Base-by-base conservation (phyloP, 2,888 invertebrate genomes). In the Synergus japonicus region DNA sequence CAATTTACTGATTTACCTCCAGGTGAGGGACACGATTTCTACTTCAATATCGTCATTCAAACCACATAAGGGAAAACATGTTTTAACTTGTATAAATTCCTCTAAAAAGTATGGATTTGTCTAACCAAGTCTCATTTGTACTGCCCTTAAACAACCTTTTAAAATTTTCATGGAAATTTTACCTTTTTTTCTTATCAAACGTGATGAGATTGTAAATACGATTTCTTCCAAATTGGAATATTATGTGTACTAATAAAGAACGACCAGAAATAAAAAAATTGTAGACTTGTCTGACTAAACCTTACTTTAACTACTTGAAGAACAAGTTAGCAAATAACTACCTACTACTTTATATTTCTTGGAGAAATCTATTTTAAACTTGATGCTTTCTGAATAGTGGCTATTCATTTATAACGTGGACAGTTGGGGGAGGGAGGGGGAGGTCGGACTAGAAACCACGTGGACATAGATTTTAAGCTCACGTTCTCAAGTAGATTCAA, bases 1-100 rank as follows among this genome's bases (percentile, higher is more conserved):
- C 80, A 83, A 85, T 86, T 86, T 86, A 77, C 83, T 84, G 81
- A 85, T 83, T 84, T 65, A 22, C 78, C 65, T 4, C 43, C 64
- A 22, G 22, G 18, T 66, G 22, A 13, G 22, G 43, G 49, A 41
- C 44, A 44, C 18, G 43, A 44, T 46, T 22, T 13, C 76, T 8
- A 54, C 2, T 49, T 49, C 5, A 37, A 73, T 29, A 73, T 15
- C 4, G 18, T 15, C 8, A 13, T 37, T 73, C 43, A 41, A 12
- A 4, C n/a, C 37, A 13, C 64, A 15, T 37, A 12, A 12, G 15
- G 15, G 15, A 43, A 43, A 66, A 15, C 8, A 15, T 43, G 1
- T n/a, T 65, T n/a, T 5, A 43, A 43, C n/a, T 66, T n/a, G 10
- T 9, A 66, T n/a, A 66, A 37, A 8, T 37, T 37, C 8, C 5